Conservation (phyloP, 2,113 vertebrate genomes). For the Leptodactylus fuscus region DNA sequence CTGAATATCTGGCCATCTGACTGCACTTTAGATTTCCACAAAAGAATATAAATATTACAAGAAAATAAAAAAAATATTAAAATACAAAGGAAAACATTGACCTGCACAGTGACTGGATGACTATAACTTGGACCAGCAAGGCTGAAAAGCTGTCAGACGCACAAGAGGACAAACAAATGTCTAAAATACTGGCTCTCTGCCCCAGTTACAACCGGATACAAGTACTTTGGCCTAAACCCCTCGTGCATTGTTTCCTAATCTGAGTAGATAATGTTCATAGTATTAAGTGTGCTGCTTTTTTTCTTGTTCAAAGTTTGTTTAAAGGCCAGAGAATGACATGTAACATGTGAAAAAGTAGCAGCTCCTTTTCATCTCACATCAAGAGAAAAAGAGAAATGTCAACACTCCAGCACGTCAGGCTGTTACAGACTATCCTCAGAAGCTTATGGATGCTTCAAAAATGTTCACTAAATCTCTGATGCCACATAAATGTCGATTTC, state of each 20-base stretch:
- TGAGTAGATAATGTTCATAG: constrained; percentile 14
- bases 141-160: not conserved
- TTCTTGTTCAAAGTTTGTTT: constrained; percentile 32
- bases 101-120: not conserved
- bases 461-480: not conserved
- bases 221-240: not conserved
- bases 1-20: not conserved
- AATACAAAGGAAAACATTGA: too few species aligned
- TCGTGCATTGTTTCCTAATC: not conserved
- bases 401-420: not conserved
- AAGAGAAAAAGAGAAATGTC: constrained; percentile 13
- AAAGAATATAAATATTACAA: not conserved
- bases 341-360: constrained; percentile 1
- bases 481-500: not conserved
- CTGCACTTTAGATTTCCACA: not conserved
- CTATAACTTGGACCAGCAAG: not conserved
- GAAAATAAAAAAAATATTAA: too few species aligned
- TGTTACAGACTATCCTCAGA: not conserved
- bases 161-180: not conserved
- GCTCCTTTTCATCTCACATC: constrained; percentile 15
- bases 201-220: constrained; percentile 23
- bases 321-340: not conserved
- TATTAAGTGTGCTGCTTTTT: not conserved
- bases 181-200: not conserved
- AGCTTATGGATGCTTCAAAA: not conserved